A percentile compares a stretch with the other conserved stretches of the same genome.
These are phyloP conservation scores for Gymnopithys bicolor DNA, from an alignment of 2,797 vertebrate genomes.

Conservation along the genomic window DNA sequence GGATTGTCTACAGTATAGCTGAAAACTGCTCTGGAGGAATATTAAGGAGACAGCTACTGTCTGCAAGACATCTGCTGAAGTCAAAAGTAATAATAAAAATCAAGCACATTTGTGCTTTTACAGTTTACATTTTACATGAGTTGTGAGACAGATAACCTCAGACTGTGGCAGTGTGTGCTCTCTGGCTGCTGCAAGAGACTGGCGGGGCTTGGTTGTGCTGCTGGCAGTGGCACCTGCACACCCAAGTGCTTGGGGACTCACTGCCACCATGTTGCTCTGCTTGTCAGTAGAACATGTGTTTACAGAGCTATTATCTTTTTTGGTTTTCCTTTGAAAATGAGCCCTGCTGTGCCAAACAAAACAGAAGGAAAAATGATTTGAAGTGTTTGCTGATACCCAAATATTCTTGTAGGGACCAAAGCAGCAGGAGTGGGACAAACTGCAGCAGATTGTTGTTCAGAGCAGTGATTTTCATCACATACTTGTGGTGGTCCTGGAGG, in stretches of 20 bases:
- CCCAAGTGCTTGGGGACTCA: fast-evolving
- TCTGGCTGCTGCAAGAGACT: not conserved
- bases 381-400: not conserved
- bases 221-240: not conserved
- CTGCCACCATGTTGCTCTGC: not conserved
- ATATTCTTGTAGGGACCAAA: not conserved
- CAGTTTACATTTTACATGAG: not conserved
- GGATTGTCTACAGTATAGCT: not conserved
- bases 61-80: not conserved
- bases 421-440: not conserved
- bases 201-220: fast-evolving
- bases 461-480: not conserved
- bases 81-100: not conserved
- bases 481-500: not conserved
- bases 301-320: not conserved
- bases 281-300: not conserved
- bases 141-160: not conserved
- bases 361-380: not conserved
- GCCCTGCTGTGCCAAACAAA: not conserved
- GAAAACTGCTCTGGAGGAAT: not conserved
- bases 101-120: not conserved
- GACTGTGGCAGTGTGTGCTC: fast-evolving
- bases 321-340: not conserved
- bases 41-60: slow-evolving; percentile 9
- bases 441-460: not conserved